Conservation (phyloP, 2,797 vertebrate species). For the Saxicola maurus region DNA sequence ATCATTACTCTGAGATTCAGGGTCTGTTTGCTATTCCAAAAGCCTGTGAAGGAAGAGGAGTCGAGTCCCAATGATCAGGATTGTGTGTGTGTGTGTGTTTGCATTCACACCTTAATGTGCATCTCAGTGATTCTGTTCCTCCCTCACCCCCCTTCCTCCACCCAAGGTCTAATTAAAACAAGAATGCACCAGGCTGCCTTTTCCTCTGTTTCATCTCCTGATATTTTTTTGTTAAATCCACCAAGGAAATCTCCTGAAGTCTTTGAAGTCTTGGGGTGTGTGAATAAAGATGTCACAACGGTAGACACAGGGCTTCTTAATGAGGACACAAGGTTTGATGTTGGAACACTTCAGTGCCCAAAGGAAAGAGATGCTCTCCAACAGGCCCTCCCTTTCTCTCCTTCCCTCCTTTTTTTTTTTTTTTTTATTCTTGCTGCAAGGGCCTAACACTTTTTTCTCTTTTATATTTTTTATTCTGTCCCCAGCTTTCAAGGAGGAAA, state of each 20-base stretch:
- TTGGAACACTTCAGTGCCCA: conserved; percentile 55
- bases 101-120: conserved; percentile 19
- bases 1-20: neutral
- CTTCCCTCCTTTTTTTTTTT: neutral
- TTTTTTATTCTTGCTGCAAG: neutral
- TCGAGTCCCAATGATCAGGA: neutral
- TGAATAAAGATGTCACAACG: conserved; percentile 77
- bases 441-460: neutral
- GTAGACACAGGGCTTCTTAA: conserved; percentile 71
- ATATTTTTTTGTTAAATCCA: conserved; percentile 75
- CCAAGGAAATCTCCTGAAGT: conserved; percentile 75
- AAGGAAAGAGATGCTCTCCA: conserved; percentile 61
- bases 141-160: conserved; percentile 30
- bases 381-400: neutral
- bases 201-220: conserved; percentile 65
- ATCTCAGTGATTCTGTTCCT: neutral
- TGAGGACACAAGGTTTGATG: conserved; percentile 76
- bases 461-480: conserved; percentile 5
- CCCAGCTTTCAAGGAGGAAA: conserved; percentile 2
- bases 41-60: neutral
- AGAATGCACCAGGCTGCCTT: conserved; percentile 57
- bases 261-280: conserved; percentile 77
- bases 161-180: conserved; percentile 69
- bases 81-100: neutral
- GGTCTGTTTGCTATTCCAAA: conserved; percentile 27